phyloP scores from a whole-genome alignment of 2,888 invertebrate genomes.

The Synergus gifuensis region DNA sequence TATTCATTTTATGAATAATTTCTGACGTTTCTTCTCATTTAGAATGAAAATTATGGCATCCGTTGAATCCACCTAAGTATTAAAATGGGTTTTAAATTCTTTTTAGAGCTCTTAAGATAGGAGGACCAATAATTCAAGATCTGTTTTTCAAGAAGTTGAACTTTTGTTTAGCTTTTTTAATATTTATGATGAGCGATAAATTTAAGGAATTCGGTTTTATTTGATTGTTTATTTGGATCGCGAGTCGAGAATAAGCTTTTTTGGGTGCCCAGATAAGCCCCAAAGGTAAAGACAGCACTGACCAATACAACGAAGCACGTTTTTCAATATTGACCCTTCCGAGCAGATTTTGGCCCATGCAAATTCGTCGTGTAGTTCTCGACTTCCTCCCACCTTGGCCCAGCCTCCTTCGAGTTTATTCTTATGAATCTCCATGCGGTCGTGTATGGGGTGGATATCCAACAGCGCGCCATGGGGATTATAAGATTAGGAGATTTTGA shows the following conservation, averaged over 20 bases:
- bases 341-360: constrained; percentile 35
- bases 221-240: constrained; percentile 30
- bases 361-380: constrained; percentile 35
- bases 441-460: constrained; percentile 34
- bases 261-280: constrained; percentile 30
- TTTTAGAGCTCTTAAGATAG: background rate
- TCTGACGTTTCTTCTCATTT: background rate
- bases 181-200: constrained; percentile 27
- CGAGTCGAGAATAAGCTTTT: background rate
- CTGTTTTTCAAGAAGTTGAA: background rate
- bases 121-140: constrained; percentile 11
- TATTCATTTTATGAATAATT: background rate
- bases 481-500: constrained; percentile 40
- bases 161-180: constrained; percentile 28
- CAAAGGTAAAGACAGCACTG: constrained; percentile 15
- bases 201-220: background rate
- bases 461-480: constrained; percentile 38
- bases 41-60: background rate
- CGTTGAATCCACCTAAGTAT: background rate
- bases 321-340: constrained; percentile 38
- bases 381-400: constrained; percentile 27
- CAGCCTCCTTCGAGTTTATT: constrained; percentile 34
- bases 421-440: constrained; percentile 40
- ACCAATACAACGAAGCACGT: constrained; percentile 28
- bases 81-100: background rate